Percentiles rank a stretch among this genome's conserved stretches.
These are phyloP conservation scores for Eupelmus urozonus DNA, from an alignment of 2,888 invertebrate species.

Conservation along the genomic window DNA sequence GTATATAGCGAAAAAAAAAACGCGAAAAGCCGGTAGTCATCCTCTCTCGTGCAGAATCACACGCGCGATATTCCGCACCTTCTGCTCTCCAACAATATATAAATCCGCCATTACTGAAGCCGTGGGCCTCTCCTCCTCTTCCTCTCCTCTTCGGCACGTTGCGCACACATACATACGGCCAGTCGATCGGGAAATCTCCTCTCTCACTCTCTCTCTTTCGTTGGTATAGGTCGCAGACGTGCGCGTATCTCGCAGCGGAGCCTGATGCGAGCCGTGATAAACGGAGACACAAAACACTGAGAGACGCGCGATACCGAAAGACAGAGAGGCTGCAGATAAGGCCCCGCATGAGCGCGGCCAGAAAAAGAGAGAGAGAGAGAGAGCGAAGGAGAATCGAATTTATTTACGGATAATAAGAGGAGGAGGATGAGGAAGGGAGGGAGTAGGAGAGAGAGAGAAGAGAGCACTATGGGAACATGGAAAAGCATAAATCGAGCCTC, in stretches of 20 bases:
- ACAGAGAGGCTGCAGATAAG: background rate
- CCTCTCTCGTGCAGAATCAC: constrained; percentile 1
- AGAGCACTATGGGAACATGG: constrained; percentile 21
- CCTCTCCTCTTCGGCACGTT: background rate
- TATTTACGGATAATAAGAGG: constrained; percentile 50
- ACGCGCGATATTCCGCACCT: background rate
- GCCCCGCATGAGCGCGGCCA: background rate
- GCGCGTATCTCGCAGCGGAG: background rate
- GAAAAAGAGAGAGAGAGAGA: background rate
- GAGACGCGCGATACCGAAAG: constrained; percentile 21
- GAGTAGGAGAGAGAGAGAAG: background rate
- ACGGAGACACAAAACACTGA: constrained; percentile 42
- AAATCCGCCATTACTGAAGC: constrained; percentile 50
- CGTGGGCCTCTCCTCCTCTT: background rate
- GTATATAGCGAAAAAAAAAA: background rate
- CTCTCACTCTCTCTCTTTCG: background rate
- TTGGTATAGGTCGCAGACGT: too few species aligned
- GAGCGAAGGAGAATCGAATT: constrained; percentile 33
- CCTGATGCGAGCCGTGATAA: constrained; percentile 45
- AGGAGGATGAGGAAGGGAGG: background rate
- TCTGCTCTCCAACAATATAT: constrained; percentile 39
- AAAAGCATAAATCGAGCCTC: constrained; percentile 44
- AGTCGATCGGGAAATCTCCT: constrained; percentile 45
- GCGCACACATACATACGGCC: constrained; percentile 6
- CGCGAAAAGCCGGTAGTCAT: constrained; percentile 20